Conservation (phyloP, 1,140 invertebrate genomes). For the Goniozus legneri region DNA sequence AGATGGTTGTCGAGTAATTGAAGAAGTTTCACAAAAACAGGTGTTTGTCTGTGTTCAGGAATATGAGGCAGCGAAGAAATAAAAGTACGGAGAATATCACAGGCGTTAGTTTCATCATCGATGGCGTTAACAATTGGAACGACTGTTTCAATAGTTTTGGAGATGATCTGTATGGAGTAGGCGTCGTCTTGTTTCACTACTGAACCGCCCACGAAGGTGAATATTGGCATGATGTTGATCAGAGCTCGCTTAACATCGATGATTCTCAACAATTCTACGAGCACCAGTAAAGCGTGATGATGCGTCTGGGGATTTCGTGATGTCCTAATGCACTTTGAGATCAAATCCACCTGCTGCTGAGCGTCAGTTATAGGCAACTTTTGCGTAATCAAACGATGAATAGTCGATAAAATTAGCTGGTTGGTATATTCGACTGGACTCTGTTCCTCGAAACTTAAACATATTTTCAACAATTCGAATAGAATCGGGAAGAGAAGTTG, state of each 20-base stretch:
- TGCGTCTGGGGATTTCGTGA: slow-evolving; percentile 93
- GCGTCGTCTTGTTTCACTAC: slow-evolving; percentile 87
- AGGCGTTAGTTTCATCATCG: slow-evolving; percentile 52
- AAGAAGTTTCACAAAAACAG: slow-evolving; percentile 77
- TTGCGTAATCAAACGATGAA: slow-evolving; percentile 63
- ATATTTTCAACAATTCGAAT: slow-evolving; percentile 78
- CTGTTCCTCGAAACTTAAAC: slow-evolving; percentile 77
- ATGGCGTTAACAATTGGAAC: slow-evolving; percentile 75
- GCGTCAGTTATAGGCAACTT: slow-evolving; percentile 56
- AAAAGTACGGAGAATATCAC: slow-evolving; percentile 79
- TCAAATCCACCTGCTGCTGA: slow-evolving; percentile 73
- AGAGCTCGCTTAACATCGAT: slow-evolving; percentile 80
- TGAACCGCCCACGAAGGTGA: slow-evolving; percentile 92
- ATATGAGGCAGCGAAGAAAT: slow-evolving; percentile 85
- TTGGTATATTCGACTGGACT: slow-evolving; percentile 84
- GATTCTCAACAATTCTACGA: slow-evolving; percentile 53
- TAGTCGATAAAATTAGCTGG: slow-evolving; percentile 76
- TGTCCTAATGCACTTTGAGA: slow-evolving; percentile 83
- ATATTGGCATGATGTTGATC: slow-evolving; percentile 90
- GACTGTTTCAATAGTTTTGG: slow-evolving; percentile 84
- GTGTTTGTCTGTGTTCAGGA: slow-evolving; percentile 79
- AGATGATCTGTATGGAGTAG: slow-evolving; percentile 91
- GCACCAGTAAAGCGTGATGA: slow-evolving; percentile 80
- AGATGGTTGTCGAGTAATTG: slow-evolving; percentile 71
- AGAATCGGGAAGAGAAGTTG: slow-evolving; percentile 67